Conservation (phyloP, 2,113 vertebrate species). For the Marcusenius ussheri region DNA sequence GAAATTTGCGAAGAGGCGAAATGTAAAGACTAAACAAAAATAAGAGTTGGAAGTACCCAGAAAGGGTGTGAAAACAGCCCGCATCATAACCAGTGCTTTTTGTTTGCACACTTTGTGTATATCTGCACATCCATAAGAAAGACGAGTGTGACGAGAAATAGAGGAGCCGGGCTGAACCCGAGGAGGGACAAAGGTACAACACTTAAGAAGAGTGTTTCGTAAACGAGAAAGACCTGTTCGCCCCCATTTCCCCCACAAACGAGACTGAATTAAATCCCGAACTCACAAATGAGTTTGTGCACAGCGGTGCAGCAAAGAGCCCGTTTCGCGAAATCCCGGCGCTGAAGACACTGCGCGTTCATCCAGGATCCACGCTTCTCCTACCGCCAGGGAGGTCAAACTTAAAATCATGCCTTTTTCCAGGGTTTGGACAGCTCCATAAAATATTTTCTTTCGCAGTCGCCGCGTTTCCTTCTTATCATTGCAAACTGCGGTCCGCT, state of each 20-base stretch:
- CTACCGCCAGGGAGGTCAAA: not conserved
- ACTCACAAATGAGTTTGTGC: not conserved
- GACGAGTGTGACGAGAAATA: not conserved
- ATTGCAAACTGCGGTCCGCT: not conserved
- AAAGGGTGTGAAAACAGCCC: not conserved
- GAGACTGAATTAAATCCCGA: not conserved
- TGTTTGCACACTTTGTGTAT: not conserved
- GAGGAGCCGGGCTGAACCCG: not conserved
- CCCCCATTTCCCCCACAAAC: not conserved
- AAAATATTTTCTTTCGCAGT: not conserved
- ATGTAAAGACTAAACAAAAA: not conserved
- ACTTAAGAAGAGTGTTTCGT: not conserved
- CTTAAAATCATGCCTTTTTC: not conserved
- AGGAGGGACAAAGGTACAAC: not conserved
- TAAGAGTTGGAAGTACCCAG: not conserved
- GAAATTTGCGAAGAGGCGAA: not conserved
- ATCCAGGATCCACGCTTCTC: not conserved
- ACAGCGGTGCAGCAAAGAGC: not conserved
- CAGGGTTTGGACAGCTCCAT: not conserved
- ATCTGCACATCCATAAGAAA: not conserved
- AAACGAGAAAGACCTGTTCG: constrained; percentile 7
- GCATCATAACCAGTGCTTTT: not conserved
- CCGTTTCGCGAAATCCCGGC: not conserved
- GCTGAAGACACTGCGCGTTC: not conserved
- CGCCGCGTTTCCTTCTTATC: not conserved